Evolutionary conservation across 2,113 vertebrate genomes (phyloP).

Genomic region (Columba janthina): DNA sequence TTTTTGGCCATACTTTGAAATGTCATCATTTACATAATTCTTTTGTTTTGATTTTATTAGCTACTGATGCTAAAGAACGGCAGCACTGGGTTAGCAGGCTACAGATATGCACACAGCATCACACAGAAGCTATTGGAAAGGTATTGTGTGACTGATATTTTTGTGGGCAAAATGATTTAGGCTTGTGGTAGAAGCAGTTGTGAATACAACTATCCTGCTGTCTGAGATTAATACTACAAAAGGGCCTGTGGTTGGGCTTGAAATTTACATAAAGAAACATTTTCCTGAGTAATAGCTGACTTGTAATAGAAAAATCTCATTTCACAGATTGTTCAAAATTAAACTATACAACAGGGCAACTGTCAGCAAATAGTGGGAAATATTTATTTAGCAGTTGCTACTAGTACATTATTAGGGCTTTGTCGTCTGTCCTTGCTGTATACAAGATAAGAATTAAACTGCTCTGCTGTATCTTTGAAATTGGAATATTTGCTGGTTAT

Average conservation of each 20-base stretch:
- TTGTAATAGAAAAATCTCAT: background rate
- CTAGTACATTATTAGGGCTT: background rate
- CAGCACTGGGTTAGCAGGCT: conserved; percentile 99
- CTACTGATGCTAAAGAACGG: conserved; percentile 93
- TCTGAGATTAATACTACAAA: background rate
- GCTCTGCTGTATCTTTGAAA: background rate
- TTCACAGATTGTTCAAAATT: background rate
- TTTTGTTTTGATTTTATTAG: conserved; percentile 71
- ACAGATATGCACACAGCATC: conserved; percentile 96
- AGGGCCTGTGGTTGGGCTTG: background rate
- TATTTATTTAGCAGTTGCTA: background rate
- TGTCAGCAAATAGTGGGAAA: background rate
- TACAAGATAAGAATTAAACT: background rate
- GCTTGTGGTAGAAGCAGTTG: background rate
- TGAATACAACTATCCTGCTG: background rate
- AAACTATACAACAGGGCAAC: background rate
- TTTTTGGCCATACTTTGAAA: background rate
- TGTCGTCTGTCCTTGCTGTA: background rate
- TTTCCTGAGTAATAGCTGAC: background rate
- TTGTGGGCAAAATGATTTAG: background rate
- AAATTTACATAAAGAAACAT: rapidly evolving
- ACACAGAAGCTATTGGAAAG: conserved; percentile 98
- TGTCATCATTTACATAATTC: background rate
- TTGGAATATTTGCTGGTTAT: background rate
- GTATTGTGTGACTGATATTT: conserved; percentile 64